These are phyloP conservation scores for Ectropis crepuscularia DNA, from an alignment of 2,888 invertebrate genomes.

Conservation along the genomic window DNA sequence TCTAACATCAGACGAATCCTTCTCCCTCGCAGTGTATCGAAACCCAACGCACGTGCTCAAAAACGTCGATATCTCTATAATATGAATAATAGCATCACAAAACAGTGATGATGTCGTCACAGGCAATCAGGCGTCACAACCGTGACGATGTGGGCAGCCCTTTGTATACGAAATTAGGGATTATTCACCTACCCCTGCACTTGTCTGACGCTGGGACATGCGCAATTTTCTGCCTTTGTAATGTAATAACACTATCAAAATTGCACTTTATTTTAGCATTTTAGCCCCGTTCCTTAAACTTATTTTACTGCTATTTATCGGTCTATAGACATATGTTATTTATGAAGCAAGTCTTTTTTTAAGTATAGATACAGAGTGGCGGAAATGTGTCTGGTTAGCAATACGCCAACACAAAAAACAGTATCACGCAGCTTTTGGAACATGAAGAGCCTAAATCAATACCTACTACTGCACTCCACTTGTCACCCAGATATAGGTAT, in stretches of 20 bases:
- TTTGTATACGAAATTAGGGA: constrained; percentile 79
- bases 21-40: constrained; percentile 1
- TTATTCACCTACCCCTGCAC: constrained; percentile 60
- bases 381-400: too few relatives aligned
- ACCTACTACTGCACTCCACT: too few relatives aligned
- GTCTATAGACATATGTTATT: too few relatives aligned
- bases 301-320: too few relatives aligned
- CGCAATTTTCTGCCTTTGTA: constrained; percentile 60
- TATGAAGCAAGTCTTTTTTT: too few relatives aligned
- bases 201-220: constrained; percentile 47
- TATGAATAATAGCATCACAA: constrained; percentile 27
- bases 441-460: too few relatives aligned
- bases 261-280: constrained; percentile 4
- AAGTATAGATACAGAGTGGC: too few relatives aligned
- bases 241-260: constrained; percentile 19
- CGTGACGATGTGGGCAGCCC: constrained; percentile 68
- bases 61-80: constrained; percentile 30
- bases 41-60: constrained; percentile 34
- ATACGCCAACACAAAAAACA: too few relatives aligned
- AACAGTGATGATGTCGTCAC: constrained; percentile 53
- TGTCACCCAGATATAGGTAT: too few relatives aligned
- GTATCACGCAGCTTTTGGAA: too few relatives aligned
- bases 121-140: constrained; percentile 55
- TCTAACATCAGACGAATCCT: background rate
- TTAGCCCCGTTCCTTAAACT: too few relatives aligned